Evolutionary conservation across 2,113 vertebrate genomes (phyloP), one percentile per base, ranked within the genome.

Genomic region (Myodes glareolus): DNA sequence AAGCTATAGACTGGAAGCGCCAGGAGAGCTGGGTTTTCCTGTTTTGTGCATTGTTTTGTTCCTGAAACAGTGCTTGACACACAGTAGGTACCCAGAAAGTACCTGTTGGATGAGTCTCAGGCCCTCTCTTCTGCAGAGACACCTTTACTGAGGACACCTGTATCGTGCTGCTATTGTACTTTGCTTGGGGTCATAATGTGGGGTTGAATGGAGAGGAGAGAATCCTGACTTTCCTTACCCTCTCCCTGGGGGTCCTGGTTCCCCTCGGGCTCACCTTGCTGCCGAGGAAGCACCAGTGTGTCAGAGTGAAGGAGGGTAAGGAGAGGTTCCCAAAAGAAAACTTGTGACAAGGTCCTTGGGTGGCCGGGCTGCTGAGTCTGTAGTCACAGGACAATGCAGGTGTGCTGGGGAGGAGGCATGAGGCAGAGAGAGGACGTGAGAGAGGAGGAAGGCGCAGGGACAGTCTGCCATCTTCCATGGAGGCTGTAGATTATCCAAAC

Each of bases 1-100:
- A 33, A 55, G 42, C 19, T 1, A 1, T 3, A 23, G 73, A 3
- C 5, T 0, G 5, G 33, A 10, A 76, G 45, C 9, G 2, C 86
- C 14, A 0, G 0, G 2, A 77, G 12, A 65, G 23, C 61, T 50
- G 72, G 50, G 29, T 76, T 61, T 50, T 36, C n/a, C 47, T 1
- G 14, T 9, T 84, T 45, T 1, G 31, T 31, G 55, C 17, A 42
- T 8, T 63, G n/a, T n/a, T 33, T 21, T 27, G 4, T 65, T 68
- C 61, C 70, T 77, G 58, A 36, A 81, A 42, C 58, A 39, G 52
- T 23, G 7, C 55, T 36, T 47, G 36, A 17, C 45, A 87, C 68
- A 39, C 1, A 68, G 88, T 42, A 47, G 75, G 55, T 6, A 3
- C 16, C 47, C 14, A 3, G 55, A 81, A 50, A 63, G 23, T 65